A percentile compares a stretch with the other conserved stretches of the same genome.
Conservation (phyloP, 2,113 vertebrate genomes). For the Indicator indicator region DNA sequence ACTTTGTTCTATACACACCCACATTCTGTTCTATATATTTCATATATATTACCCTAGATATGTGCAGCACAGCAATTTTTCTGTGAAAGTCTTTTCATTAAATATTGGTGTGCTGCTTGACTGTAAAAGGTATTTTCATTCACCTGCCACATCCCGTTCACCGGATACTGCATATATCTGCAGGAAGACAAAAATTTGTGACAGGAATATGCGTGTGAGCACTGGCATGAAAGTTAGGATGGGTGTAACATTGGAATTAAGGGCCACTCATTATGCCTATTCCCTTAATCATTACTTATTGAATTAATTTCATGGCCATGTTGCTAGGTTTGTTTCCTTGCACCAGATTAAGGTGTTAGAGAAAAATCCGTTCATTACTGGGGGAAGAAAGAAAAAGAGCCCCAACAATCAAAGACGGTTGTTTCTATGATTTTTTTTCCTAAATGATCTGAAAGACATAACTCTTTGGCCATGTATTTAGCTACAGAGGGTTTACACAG, state of each 20-base stretch:
- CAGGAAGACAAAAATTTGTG: neutral
- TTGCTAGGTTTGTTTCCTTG: neutral
- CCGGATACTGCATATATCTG: neutral
- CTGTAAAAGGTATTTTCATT: neutral
- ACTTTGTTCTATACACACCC: no score
- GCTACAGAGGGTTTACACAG: conserved; percentile 12
- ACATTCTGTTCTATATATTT: no score
- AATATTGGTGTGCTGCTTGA: neutral
- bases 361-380: neutral
- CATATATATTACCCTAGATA: neutral
- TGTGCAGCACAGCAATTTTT: neutral
- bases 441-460: conserved; percentile 27
- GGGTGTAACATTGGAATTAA: neutral
- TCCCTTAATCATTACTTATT: neutral
- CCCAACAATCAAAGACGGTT: neutral
- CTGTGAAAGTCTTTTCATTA: neutral
- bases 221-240: neutral
- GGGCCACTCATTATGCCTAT: neutral
- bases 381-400: neutral
- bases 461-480: conserved; percentile 29
- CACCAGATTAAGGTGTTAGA: neutral
- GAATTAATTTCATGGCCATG: neutral
- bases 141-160: neutral
- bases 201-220: neutral
- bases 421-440: neutral